phyloP scores from a whole-genome alignment of 2,888 invertebrate genomes.

The Beris chalybata region DNA sequence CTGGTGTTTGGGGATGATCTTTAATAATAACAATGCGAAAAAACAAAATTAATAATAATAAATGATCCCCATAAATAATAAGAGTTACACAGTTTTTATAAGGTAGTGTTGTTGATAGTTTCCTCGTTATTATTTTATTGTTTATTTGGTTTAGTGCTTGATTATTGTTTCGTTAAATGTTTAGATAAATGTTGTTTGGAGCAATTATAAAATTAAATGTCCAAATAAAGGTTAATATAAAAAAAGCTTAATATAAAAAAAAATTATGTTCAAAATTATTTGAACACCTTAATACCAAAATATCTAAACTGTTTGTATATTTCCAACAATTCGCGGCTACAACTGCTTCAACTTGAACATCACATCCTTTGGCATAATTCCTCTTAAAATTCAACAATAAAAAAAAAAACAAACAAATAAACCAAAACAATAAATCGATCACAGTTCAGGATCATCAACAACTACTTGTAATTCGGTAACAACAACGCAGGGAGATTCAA shows the following conservation, averaged over 20 bases:
- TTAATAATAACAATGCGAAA: background rate
- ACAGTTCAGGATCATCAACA: slow-evolving; percentile 12
- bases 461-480: slow-evolving; percentile 2
- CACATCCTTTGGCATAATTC: too few species aligned
- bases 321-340: too few species aligned
- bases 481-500: slow-evolving; percentile 5
- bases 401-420: too few species aligned
- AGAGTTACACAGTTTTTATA: slow-evolving; percentile 37
- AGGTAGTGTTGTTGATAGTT: slow-evolving; percentile 33
- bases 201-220: background rate
- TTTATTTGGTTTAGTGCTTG: background rate
- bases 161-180: too few species aligned
- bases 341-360: too few species aligned
- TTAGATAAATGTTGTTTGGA: background rate
- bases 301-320: too few species aligned
- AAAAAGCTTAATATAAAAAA: background rate
- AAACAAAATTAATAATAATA: slow-evolving; percentile 8
- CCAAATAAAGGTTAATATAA: too few species aligned
- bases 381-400: too few species aligned
- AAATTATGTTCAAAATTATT: background rate
- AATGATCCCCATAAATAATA: slow-evolving; percentile 23
- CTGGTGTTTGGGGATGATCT: too few species aligned
- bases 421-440: background rate
- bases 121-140: background rate
- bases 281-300: too few species aligned